phyloP scores from a whole-genome alignment of 2,888 invertebrate genomes.

The Laothoe populi region DNA sequence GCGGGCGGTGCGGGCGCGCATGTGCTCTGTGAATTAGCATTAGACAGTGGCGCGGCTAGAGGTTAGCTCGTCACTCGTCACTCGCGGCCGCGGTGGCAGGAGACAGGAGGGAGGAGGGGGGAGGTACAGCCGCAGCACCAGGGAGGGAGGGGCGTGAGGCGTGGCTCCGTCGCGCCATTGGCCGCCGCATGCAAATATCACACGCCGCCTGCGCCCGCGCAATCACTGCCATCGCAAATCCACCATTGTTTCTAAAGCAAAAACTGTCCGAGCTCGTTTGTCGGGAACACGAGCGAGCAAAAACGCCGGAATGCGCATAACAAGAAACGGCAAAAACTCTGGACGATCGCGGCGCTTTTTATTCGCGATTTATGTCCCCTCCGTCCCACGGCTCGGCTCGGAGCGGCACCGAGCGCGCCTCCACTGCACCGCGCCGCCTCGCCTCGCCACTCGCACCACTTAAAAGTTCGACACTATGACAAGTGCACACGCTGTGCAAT shows the following conservation, averaged over 20 bases:
- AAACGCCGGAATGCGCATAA: slow-evolving; percentile 75
- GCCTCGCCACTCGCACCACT: slow-evolving; percentile 1
- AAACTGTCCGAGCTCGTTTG: slow-evolving; percentile 68
- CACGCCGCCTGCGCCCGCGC: slow-evolving; percentile 67
- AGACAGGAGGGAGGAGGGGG: slow-evolving; percentile 18
- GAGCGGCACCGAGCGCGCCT: slow-evolving; percentile 41
- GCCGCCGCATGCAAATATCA: slow-evolving; percentile 75
- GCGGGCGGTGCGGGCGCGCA: not conserved
- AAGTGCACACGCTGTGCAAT: not conserved
- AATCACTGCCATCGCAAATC: slow-evolving; percentile 55
- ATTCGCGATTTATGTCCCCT: slow-evolving; percentile 66
- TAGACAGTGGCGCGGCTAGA: slow-evolving; percentile 32
- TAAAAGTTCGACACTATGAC: not conserved
- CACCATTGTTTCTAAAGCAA: slow-evolving; percentile 64
- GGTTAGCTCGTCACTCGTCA: too few species aligned
- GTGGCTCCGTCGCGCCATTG: slow-evolving; percentile 59
- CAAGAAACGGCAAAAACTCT: slow-evolving; percentile 74
- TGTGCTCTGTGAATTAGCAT: slow-evolving; percentile 38
- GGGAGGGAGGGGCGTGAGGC: slow-evolving; percentile 44
- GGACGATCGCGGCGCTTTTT: slow-evolving; percentile 66
- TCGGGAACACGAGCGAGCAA: slow-evolving; percentile 66
- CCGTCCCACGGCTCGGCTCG: slow-evolving; percentile 32
- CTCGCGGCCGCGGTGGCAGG: not conserved
- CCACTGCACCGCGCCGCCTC: slow-evolving; percentile 15
- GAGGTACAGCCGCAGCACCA: not conserved